phyloP scores from a whole-genome alignment of 2,797 vertebrate genomes.

The Lacerta bilineata region DNA sequence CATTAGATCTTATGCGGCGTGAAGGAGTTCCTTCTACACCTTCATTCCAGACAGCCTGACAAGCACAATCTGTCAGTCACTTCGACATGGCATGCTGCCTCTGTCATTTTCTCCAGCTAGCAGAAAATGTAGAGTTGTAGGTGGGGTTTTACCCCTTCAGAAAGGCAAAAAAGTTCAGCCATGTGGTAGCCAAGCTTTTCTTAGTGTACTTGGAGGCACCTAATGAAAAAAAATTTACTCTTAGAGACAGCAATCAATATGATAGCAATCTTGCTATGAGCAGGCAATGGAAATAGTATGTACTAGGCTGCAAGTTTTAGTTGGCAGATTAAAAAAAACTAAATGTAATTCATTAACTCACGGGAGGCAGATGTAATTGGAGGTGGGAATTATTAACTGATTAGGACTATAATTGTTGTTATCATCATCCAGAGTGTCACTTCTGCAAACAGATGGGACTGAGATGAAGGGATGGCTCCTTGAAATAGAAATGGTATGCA shows the following conservation, averaged over 20 bases:
- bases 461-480: too few relatives aligned
- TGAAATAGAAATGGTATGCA: too few relatives aligned
- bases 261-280: not conserved
- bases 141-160: not conserved
- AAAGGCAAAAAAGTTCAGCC: not conserved
- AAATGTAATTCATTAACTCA: too few relatives aligned
- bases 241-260: not conserved
- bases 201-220: not conserved
- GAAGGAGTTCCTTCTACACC: conserved; percentile 1
- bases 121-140: not conserved
- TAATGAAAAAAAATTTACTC: not conserved
- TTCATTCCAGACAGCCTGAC: conserved; percentile 34
- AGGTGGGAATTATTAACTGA: too few relatives aligned
- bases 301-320: not conserved
- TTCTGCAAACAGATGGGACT: too few relatives aligned
- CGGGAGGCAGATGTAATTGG: too few relatives aligned
- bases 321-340: too few relatives aligned
- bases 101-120: not conserved
- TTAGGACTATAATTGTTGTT: too few relatives aligned
- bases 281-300: not conserved
- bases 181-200: not conserved
- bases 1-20: not conserved
- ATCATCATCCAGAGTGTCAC: too few relatives aligned
- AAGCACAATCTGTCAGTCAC: not conserved
- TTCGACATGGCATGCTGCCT: not conserved